Evolutionary conservation across 2,888 invertebrate species (phyloP).

Genomic region (Agrotis clavis): DNA sequence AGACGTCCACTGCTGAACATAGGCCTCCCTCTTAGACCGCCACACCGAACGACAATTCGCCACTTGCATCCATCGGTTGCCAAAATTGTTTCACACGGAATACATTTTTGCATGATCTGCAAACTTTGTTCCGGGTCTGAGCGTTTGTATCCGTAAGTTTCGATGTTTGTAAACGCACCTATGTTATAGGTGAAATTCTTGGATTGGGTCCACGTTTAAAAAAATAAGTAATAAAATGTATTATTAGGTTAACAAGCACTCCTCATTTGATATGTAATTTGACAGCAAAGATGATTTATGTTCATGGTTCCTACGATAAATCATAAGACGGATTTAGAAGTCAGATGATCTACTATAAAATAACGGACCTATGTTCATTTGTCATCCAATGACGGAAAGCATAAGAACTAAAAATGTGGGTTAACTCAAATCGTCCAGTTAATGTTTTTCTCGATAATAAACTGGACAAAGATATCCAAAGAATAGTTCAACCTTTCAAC

Average conservation of each 20-base stretch:
- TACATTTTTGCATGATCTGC: too few species aligned
- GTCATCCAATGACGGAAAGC: neutral
- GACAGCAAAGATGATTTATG: slow-evolving; percentile 21
- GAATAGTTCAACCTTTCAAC: too few species aligned
- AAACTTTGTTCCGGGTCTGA: too few species aligned
- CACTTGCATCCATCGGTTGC: too few species aligned
- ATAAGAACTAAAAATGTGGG: neutral
- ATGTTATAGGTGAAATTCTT: too few species aligned
- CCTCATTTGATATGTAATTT: neutral
- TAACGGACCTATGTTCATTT: neutral
- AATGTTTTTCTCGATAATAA: neutral
- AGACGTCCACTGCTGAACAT: too few species aligned
- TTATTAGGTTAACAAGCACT: too few species aligned
- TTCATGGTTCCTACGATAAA: neutral
- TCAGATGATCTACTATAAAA: neutral
- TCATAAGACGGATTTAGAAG: neutral
- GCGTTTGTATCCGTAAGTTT: too few species aligned
- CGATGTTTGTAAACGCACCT: too few species aligned
- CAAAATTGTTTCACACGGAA: too few species aligned
- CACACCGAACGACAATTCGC: too few species aligned
- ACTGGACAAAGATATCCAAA: neutral
- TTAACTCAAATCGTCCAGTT: neutral
- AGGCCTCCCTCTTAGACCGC: too few species aligned
- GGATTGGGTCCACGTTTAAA: neutral
- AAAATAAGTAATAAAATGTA: neutral